phyloP scores from a whole-genome alignment of 2,888 invertebrate genomes.

The Electrophaes corylata region DNA sequence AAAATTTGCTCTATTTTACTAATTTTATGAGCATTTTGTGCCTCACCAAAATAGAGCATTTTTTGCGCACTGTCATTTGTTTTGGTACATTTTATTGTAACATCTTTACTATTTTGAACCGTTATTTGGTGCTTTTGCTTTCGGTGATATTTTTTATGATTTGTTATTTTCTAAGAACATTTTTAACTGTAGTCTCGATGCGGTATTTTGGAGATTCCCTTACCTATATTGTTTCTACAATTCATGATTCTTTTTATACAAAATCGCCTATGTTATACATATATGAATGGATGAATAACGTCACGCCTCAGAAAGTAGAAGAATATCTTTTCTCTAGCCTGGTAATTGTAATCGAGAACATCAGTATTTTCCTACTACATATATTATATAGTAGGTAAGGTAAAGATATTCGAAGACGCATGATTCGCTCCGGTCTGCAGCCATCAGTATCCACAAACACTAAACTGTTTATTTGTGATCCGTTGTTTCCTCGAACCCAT shows the following conservation, averaged over 20 bases:
- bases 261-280: no score
- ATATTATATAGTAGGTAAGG: no score
- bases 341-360: no score
- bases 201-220: neutral
- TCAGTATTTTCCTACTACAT: no score
- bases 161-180: conserved; percentile 28
- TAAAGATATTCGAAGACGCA: conserved; percentile 12
- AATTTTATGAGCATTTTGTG: conserved; percentile 55
- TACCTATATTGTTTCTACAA: neutral
- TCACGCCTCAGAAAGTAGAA: no score
- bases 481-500: conserved; percentile 55
- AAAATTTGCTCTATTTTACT: conserved; percentile 67
- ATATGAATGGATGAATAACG: no score
- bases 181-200: neutral
- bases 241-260: neutral
- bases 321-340: no score
- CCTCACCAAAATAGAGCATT: conserved; percentile 56
- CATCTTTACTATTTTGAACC: conserved; percentile 34
- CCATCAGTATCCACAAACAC: conserved; percentile 40
- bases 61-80: conserved; percentile 42
- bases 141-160: conserved; percentile 29
- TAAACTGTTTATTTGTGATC: conserved; percentile 50
- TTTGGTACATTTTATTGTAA: conserved; percentile 35
- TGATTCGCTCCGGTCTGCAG: conserved; percentile 48
- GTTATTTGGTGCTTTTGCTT: conserved; percentile 39